Percentiles rank a stretch among this genome's conserved stretches.
phyloP scores from a whole-genome alignment of 2,797 vertebrate species.

The Scarus forsteni region DNA sequence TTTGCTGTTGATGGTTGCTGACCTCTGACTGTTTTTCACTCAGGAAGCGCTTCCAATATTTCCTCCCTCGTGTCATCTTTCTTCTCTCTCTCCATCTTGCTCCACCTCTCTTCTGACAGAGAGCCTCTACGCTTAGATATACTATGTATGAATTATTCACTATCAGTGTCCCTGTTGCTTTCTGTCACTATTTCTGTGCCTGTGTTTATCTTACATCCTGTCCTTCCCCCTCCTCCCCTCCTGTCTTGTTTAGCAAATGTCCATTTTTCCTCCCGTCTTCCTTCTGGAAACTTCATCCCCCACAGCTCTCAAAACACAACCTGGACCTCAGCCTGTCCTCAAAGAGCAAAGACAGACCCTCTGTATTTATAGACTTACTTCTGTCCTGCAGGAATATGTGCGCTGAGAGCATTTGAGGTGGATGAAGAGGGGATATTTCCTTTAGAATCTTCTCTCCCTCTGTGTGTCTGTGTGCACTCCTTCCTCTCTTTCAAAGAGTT shows the following conservation, averaged over 20 bases:
- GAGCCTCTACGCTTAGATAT: slow-evolving; percentile 27
- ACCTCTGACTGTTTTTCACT: slow-evolving; percentile 56
- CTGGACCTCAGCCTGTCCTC: slow-evolving; percentile 27
- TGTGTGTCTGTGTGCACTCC: slow-evolving; percentile 48
- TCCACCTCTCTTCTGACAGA: slow-evolving; percentile 45
- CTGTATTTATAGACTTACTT: slow-evolving; percentile 47
- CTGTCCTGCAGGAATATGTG: slow-evolving; percentile 41
- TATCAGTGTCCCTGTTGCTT: slow-evolving; percentile 28
- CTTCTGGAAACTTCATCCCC: slow-evolving; percentile 32
- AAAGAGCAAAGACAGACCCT: slow-evolving; percentile 39
- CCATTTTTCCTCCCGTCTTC: slow-evolving; percentile 24
- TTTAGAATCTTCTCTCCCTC: slow-evolving; percentile 40
- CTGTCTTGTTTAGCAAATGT: slow-evolving; percentile 45
- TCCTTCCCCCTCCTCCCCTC: slow-evolving; percentile 6
- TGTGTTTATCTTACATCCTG: slow-evolving; percentile 54
- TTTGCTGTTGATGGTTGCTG: slow-evolving; percentile 40
- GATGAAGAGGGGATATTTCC: slow-evolving; percentile 53
- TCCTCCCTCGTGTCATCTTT: slow-evolving; percentile 21
- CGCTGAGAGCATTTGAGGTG: slow-evolving; percentile 39
- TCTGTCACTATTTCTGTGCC: slow-evolving; percentile 50
- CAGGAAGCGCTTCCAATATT: slow-evolving; percentile 35
- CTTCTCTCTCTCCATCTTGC: slow-evolving; percentile 29
- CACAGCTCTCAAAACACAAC: slow-evolving; percentile 35
- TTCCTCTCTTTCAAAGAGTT: slow-evolving; percentile 63
- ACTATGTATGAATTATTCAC: slow-evolving; percentile 63